Evolutionary conservation across 2,797 vertebrate species (phyloP).

Genomic region (Sebastes elongatus): DNA sequence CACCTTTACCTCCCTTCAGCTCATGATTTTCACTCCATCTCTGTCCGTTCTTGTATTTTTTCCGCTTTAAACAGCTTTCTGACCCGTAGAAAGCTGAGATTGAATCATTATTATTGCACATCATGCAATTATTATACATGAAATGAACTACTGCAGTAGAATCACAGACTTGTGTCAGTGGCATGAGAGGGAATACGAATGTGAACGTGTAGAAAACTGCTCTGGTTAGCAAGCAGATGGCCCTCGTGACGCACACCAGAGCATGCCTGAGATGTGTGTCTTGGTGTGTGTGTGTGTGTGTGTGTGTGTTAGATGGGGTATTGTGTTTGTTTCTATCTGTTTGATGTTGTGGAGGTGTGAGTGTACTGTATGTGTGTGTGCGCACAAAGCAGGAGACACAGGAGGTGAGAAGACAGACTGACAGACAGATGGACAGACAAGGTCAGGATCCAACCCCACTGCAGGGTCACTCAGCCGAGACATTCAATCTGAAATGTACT

Average conservation of each 20-base stretch:
- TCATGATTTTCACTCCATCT: background rate
- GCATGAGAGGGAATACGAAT: conserved; percentile 27
- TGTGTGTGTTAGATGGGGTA: conserved; percentile 7
- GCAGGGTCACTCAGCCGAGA: conserved; percentile 65
- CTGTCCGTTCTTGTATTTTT: background rate
- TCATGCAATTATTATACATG: background rate
- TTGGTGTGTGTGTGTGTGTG: conserved; percentile 31
- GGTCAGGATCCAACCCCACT: conserved; percentile 65
- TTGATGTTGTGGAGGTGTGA: conserved; percentile 31
- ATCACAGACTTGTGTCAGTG: conserved; percentile 17
- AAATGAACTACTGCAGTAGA: background rate
- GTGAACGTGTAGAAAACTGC: conserved; percentile 61
- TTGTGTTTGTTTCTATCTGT: conserved; percentile 33
- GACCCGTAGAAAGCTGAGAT: background rate
- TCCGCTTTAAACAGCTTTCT: background rate
- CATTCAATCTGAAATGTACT: conserved; percentile 51
- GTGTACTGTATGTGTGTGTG: conserved; percentile 3
- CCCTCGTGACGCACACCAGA: conserved; percentile 77
- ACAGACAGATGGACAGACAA: conserved; percentile 81
- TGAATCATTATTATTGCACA: background rate
- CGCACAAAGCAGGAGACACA: conserved; percentile 54
- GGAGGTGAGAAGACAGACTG: conserved; percentile 78
- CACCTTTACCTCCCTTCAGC: background rate
- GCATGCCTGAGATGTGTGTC: conserved; percentile 54
- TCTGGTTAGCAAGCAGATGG: conserved; percentile 80